These are phyloP conservation scores for Rhinatrema bivittatum DNA, from an alignment of 2,797 vertebrate genomes.

Conservation along the genomic window DNA sequence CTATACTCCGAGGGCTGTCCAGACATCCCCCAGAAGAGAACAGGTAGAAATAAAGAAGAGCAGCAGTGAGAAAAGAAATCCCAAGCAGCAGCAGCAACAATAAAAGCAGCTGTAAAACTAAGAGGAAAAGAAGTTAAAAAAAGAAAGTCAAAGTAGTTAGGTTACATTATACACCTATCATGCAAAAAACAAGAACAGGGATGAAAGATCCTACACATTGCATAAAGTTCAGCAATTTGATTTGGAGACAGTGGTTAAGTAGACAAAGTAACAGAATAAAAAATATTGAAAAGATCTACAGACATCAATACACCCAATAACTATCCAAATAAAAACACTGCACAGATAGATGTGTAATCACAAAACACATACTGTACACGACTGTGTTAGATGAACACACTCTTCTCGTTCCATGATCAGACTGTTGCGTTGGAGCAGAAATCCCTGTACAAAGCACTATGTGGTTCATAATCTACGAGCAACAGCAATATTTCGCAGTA, in stretches of 20 bases:
- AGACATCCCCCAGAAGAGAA: conserved; percentile 13
- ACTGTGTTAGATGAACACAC: no score
- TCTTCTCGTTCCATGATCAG: no score
- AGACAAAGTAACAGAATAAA: background rate
- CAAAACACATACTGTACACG: no score
- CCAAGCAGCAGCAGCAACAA: conserved; percentile 9
- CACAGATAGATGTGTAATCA: no score
- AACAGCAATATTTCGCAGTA: no score
- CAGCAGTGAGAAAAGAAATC: background rate
- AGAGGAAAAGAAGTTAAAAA: background rate
- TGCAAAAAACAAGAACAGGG: background rate
- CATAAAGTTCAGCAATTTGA: background rate
- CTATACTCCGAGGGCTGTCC: conserved; percentile 78
- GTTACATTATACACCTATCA: fast-evolving
- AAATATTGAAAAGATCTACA: background rate
- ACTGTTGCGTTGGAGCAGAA: no score
- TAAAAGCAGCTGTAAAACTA: background rate
- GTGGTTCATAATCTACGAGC: no score
- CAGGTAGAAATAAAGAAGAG: conserved; percentile 29
- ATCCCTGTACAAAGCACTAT: no score
- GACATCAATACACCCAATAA: no score
- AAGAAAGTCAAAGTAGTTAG: fast-evolving
- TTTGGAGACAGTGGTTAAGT: no score
- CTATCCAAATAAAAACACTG: no score
- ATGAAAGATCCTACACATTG: background rate